Evolutionary conservation across 2,888 invertebrate species (phyloP).

Genomic region (Linhomoeus sp.): DNA sequence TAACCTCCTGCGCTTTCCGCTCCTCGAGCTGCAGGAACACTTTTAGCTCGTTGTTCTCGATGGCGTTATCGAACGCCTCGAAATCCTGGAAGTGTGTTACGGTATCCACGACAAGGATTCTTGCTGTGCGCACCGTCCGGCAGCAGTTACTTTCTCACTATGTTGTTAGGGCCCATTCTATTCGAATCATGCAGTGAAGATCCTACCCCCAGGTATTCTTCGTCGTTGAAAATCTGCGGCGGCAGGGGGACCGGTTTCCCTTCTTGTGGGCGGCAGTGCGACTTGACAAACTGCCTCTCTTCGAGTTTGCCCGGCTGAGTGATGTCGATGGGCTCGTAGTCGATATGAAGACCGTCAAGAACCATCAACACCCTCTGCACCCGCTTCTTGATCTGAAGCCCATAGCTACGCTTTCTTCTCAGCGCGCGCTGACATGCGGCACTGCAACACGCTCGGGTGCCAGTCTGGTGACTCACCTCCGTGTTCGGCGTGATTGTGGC

Average conservation of each 20-base stretch:
- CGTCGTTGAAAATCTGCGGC: constrained; percentile 79
- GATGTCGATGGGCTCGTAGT: constrained; percentile 72
- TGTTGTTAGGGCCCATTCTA: too few species aligned
- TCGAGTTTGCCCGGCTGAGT: constrained; percentile 71
- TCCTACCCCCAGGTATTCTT: constrained; percentile 65
- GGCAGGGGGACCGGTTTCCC: constrained; percentile 39
- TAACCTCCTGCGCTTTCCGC: constrained; percentile 8
- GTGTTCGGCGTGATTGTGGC: neutral
- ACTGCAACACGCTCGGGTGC: too few species aligned
- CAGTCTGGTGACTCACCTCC: too few species aligned
- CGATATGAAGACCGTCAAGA: constrained; percentile 66
- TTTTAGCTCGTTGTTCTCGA: constrained; percentile 54
- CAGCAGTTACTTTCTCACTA: too few species aligned
- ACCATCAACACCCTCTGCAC: constrained; percentile 81
- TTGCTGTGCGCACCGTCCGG: too few species aligned
- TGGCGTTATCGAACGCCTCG: neutral
- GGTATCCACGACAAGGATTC: too few species aligned
- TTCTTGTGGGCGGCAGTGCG: constrained; percentile 36
- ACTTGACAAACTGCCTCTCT: constrained; percentile 75
- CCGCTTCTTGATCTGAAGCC: constrained; percentile 73
- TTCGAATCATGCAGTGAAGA: too few species aligned
- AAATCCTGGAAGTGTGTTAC: too few species aligned
- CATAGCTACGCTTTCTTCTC: too few species aligned
- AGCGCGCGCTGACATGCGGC: too few species aligned
- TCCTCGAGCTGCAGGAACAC: constrained; percentile 52